Base-by-base conservation (phyloP, 1,140 invertebrate genomes). In the Tigriopus japonicus region DNA sequence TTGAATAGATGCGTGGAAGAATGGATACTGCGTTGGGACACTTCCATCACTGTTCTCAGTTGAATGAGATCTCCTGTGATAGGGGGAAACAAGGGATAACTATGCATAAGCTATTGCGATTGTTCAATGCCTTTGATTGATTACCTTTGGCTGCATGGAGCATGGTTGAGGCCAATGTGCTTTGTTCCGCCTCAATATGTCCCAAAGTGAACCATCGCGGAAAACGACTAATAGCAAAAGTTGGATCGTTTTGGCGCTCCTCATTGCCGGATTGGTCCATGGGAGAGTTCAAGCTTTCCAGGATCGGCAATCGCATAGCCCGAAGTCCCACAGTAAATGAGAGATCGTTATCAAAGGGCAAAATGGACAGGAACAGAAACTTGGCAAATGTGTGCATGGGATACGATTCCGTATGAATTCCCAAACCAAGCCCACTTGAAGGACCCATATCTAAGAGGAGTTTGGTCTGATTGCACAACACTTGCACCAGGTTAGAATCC, bases 361-460 rank as follows among this genome's bases (percentile, higher is more conserved):
- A 71, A 45, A 88, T 72, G 12, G 83, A 80, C 42, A 80, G 77
- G 72, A 87, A 89, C 55, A 87, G 73, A 68, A 81, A 88, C 60
- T 82, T 73, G 14, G 85, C 85, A 72, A 86, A 86, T 35, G 83
- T 86, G 69, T 87, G 85, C 76, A 87, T 85, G 14, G 85, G 86
- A 53, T 85, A 72, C 63, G 73, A 75, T 66, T 87, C 82, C 0
- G 84, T 79, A 69, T 86, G 84, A 61, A 87, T 81, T 17, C 80
- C 80, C 52, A 80, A 76, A 24, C 84, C 85, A 41, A 83, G 73
- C 10, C 83, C 85, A 67, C 82, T 84, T 6, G 80, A 78, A 0
- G 84, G 82, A 0, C 85, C 85, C 17, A 82, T 82, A 70, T 80
- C 77, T 35, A 85, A 69, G 42, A 84, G 69, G 15, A 81, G 76